Evolutionary conservation across 1,140 invertebrate genomes (phyloP), one percentile per base, ranked within the genome.

Genomic region (Adelges cooleyi): DNA sequence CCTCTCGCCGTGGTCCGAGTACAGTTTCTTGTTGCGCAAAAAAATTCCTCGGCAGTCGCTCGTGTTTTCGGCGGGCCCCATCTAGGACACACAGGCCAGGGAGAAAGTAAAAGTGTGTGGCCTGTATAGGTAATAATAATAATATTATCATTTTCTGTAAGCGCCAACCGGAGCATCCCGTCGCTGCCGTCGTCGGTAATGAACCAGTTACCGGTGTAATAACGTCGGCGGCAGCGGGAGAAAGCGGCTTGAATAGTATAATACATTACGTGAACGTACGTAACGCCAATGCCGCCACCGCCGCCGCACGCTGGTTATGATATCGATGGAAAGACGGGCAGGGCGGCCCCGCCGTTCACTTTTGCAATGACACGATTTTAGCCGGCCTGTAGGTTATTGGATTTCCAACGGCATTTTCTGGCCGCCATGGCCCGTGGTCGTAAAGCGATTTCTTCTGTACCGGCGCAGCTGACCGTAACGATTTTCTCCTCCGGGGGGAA

Each of bases 121-220:
- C n/a, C n/a, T n/a, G n/a, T n/a, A n/a, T n/a, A n/a, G n/a, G n/a
- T 42, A n/a, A n/a, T n/a, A n/a, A n/a, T n/a, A n/a, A n/a, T n/a
- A 27, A 42, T 42, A 44, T 54, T 54, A 54, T 22, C 52, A 23
- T 56, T 33, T 33, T 33, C 11, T 33, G 29, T 33, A 33, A 62
- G 27, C 56, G 56, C 56, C 56, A 62, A 62, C n/a, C 56, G 23
- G 56, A 62, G 56, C 56, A 62, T 62, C 56, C 53, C 56, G 56
- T 44, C 20, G 53, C 25, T 40, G 53, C n/a, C 54, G 38, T 33
- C 56, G 13, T 62, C 56, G 56, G 56, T 42, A 62, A 62, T 62
- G 56, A 62, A 62, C 56, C 56, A 62, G 56, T 62, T 62, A 62
- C 56, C 38, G 40, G 56, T 48, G 40, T 62, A 56, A 62, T 46